phyloP scores from a whole-genome alignment of 2,797 vertebrate species.

The Ctenopoma multispine region DNA sequence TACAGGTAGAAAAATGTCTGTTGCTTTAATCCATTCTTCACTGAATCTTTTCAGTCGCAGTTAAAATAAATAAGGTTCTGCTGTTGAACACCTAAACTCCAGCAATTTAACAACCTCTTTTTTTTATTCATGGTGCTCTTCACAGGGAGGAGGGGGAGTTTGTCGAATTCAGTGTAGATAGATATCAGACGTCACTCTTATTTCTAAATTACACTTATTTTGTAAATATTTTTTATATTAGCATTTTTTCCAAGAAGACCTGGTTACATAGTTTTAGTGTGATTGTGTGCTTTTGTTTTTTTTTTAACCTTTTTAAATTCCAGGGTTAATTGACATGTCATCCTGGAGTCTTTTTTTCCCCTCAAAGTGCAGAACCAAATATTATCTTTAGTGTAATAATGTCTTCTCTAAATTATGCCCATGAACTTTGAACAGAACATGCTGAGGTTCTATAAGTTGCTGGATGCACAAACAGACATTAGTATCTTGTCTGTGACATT shows the following conservation, averaged over 20 bases:
- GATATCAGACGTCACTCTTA: conserved; percentile 27
- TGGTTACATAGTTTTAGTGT: conserved; percentile 54
- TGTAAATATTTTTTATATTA: conserved; percentile 71
- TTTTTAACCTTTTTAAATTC: background rate
- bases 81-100: conserved; percentile 12
- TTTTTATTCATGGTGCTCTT: background rate
- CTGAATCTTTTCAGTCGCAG: background rate
- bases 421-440: background rate
- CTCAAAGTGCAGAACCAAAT: too few species aligned
- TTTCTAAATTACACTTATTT: conserved; percentile 41
- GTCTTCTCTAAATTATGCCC: background rate
- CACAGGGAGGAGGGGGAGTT: background rate
- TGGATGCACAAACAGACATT: conserved; percentile 1
- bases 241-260: conserved; percentile 47
- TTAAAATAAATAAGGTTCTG: conserved; percentile 27
- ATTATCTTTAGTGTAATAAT: too few species aligned
- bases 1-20: background rate
- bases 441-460: too few species aligned
- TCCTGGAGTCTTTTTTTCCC: too few species aligned
- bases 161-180: background rate
- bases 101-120: background rate
- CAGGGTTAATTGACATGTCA: too few species aligned
- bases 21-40: background rate
- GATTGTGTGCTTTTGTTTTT: background rate
- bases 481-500: conserved; percentile 50